A percentile compares a stretch with the other conserved stretches of the same genome.
These are phyloP conservation scores for Agrypnia vestita DNA, from an alignment of 1,140 invertebrate genomes.

Conservation along the genomic window DNA sequence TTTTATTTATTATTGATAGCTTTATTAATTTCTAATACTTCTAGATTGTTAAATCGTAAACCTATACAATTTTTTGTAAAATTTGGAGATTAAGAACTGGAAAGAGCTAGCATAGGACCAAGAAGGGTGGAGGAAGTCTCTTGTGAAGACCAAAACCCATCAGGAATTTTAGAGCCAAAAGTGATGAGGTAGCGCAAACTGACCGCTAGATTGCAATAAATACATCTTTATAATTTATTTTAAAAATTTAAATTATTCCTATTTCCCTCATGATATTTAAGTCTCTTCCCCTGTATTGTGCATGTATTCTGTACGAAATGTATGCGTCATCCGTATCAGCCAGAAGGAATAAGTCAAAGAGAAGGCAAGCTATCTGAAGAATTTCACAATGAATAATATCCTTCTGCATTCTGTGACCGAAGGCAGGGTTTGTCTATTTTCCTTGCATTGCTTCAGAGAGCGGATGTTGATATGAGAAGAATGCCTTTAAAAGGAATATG, in stretches of 20 bases:
- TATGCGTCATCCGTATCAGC: too few relatives aligned
- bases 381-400: conserved; percentile 16
- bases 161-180: too few relatives aligned
- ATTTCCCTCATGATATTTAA: background rate
- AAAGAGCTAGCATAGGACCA: too few relatives aligned
- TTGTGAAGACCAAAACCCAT: too few relatives aligned
- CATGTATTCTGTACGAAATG: background rate
- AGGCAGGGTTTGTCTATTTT: conserved; percentile 8
- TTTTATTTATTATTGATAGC: too few relatives aligned
- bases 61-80: too few relatives aligned
- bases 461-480: conserved; percentile 26
- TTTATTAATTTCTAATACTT: too few relatives aligned
- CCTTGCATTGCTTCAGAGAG: background rate
- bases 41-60: too few relatives aligned
- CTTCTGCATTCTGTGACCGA: conserved; percentile 15
- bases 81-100: too few relatives aligned
- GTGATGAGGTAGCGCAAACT: too few relatives aligned
- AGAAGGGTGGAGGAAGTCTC: too few relatives aligned
- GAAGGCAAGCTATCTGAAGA: conserved; percentile 1
- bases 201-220: too few relatives aligned
- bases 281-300: background rate
- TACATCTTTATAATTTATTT: background rate
- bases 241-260: background rate
- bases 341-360: background rate
- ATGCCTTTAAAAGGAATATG: conserved; percentile 21